These are phyloP conservation scores for Nyctibius bracteatus DNA, from an alignment of 2,113 vertebrate genomes.

Conservation along the genomic window DNA sequence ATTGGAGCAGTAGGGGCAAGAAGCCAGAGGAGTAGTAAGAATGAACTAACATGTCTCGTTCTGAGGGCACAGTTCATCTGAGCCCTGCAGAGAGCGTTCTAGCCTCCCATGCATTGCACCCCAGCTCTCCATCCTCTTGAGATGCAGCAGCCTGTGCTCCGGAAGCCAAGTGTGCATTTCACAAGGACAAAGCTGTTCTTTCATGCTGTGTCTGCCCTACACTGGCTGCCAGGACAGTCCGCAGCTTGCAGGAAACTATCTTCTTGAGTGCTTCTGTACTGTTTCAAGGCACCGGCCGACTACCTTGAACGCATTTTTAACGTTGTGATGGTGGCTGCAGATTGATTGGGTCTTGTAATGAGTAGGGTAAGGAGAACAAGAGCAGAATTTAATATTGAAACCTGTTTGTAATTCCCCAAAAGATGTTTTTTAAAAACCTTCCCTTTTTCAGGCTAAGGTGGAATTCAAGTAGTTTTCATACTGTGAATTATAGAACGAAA, in stretches of 20 bases:
- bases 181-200: neutral
- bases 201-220: neutral
- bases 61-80: neutral
- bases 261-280: neutral
- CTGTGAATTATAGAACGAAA: neutral
- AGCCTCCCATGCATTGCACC: neutral
- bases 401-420: slow-evolving; percentile 10
- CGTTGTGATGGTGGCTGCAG: neutral
- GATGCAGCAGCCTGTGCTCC: slow-evolving; percentile 14
- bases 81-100: slow-evolving; percentile 1
- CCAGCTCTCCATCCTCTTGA: slow-evolving; percentile 11
- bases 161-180: neutral
- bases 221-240: neutral
- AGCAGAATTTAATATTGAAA: neutral
- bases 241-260: neutral
- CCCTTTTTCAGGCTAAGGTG: neutral
- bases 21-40: slow-evolving; percentile 37
- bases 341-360: neutral
- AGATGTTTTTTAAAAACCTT: neutral
- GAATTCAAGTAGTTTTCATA: slow-evolving; percentile 37
- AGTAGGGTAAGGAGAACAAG: neutral
- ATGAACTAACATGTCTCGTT: neutral
- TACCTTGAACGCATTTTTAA: neutral
- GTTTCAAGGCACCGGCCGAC: neutral
- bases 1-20: slow-evolving; percentile 74